These are phyloP conservation scores for Antigone vipio DNA, from an alignment of 2,113 vertebrate genomes.

Conservation along the genomic window DNA sequence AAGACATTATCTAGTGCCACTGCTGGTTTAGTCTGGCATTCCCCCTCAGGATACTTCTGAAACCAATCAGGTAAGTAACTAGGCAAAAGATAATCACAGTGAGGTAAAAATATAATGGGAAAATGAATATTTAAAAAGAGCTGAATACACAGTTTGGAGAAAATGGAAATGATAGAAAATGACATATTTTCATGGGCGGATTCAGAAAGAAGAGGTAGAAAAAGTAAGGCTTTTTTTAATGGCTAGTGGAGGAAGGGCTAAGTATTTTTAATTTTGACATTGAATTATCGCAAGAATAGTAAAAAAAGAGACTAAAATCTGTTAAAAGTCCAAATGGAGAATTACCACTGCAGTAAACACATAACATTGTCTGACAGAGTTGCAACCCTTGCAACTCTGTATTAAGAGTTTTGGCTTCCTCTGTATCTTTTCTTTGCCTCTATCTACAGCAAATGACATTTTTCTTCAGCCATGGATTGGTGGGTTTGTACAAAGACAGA, in stretches of 20 bases:
- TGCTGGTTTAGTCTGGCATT: not conserved
- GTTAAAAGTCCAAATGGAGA: not conserved
- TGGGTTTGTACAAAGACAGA: not conserved
- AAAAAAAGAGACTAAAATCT: not conserved
- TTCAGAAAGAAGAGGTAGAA: not conserved
- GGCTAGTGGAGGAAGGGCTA: not conserved
- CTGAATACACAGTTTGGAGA: conserved; percentile 25
- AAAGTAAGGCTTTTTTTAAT: not conserved
- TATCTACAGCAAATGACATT: not conserved
- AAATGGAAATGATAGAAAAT: conserved; percentile 15
- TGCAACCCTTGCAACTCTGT: not conserved
- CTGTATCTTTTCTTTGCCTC: not conserved
- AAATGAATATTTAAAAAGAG: conserved; percentile 55
- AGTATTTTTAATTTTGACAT: not conserved
- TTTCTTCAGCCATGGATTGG: not conserved
- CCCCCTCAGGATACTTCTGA: not conserved
- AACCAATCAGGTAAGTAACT: conserved; percentile 24
- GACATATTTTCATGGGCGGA: not conserved
- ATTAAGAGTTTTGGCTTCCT: not conserved
- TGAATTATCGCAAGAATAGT: not conserved
- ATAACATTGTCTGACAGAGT: not conserved
- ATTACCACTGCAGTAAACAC: not conserved
- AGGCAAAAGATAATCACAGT: conserved; percentile 14
- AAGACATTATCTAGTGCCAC: not conserved
- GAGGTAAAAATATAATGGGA: conserved; percentile 54